Evolutionary conservation across 2,113 vertebrate species (phyloP).

Genomic region (Polypterus bichir): DNA sequence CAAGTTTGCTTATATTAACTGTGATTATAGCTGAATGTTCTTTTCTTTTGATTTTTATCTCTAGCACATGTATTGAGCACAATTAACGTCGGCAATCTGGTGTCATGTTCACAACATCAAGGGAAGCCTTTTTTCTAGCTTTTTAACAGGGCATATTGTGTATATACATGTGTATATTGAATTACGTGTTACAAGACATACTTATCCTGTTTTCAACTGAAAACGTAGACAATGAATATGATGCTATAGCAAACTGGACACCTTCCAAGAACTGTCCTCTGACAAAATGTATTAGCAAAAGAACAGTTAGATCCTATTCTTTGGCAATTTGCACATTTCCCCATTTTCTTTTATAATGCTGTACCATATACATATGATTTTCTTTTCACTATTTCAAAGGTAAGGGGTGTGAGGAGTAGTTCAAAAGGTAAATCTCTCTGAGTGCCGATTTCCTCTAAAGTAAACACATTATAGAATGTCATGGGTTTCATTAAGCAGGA

Average conservation of each 20-base stretch:
- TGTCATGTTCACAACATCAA: no score
- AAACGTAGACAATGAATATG: neutral
- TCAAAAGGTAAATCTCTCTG: neutral
- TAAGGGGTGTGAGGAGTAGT: neutral
- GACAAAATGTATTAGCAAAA: neutral
- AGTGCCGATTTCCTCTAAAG: neutral
- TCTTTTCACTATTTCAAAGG: neutral
- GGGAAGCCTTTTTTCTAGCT: no score
- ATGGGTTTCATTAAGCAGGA: no score
- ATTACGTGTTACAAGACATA: neutral
- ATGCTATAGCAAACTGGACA: neutral
- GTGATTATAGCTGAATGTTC: no score
- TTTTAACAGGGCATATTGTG: no score
- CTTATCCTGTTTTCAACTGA: neutral
- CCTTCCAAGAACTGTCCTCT: neutral
- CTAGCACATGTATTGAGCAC: no score
- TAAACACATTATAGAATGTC: neutral
- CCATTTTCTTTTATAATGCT: neutral
- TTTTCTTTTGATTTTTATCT: no score
- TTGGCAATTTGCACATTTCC: neutral
- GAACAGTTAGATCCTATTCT: neutral
- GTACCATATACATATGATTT: neutral
- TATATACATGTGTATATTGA: neutral
- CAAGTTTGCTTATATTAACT: no score
- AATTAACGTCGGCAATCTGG: no score